Percentiles rank a stretch among this genome's conserved stretches.
Evolutionary conservation across 2,113 vertebrate species (phyloP).

Genomic region (Tursiops truncatus): DNA sequence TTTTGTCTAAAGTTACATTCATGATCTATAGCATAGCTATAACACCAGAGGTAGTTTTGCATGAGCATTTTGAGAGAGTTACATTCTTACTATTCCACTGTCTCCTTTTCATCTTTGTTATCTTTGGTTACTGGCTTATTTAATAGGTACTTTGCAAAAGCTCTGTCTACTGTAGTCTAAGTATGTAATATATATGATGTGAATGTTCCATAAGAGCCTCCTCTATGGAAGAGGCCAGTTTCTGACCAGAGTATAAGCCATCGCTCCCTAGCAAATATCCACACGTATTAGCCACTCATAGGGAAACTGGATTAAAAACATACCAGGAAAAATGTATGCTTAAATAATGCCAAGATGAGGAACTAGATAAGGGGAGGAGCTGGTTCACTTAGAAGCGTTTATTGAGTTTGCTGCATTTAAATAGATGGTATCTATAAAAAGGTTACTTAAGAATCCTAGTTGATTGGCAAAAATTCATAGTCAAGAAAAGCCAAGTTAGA

Average conservation of each 20-base stretch:
- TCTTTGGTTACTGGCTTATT: not conserved
- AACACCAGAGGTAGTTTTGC: not conserved
- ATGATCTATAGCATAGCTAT: not conserved
- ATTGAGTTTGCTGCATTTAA: slow-evolving; percentile 3
- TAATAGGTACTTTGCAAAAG: not conserved
- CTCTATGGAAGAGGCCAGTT: not conserved
- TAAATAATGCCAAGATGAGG: not conserved
- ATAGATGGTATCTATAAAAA: not conserved
- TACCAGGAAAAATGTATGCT: not conserved
- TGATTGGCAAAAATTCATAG: not conserved
- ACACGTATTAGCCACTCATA: not conserved
- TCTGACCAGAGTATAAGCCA: not conserved
- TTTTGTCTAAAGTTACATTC: not conserved
- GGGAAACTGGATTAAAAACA: not conserved
- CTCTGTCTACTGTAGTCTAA: not conserved
- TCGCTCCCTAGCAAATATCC: not conserved
- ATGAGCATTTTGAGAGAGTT: not conserved
- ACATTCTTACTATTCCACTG: not conserved
- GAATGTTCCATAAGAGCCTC: not conserved
- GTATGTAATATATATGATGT: not conserved
- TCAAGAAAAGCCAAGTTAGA: not conserved
- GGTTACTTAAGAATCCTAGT: not conserved
- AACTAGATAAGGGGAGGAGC: not conserved
- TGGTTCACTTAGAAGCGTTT: not conserved
- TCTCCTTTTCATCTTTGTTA: not conserved